Percentiles rank a stretch among this genome's conserved stretches.
Evolutionary conservation across 2,797 vertebrate species (phyloP).

Genomic region (Scolopax rusticola): DNA sequence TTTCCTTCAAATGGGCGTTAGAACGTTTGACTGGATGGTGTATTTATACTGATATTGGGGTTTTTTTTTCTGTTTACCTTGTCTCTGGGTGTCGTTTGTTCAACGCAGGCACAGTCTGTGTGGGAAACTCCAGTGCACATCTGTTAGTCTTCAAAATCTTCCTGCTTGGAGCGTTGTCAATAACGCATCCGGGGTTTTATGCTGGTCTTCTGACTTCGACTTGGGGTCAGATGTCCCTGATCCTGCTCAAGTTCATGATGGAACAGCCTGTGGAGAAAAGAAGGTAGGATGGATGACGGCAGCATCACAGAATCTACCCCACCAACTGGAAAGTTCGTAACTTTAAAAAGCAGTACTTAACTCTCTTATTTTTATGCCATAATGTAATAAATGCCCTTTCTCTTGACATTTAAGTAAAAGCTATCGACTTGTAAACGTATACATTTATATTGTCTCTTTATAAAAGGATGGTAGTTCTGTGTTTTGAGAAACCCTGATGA

Average conservation of each 20-base stretch:
- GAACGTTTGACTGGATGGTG: background rate
- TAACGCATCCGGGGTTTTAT: slow-evolving; percentile 32
- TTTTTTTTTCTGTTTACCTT: background rate
- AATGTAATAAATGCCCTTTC: background rate
- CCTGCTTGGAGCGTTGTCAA: slow-evolving; percentile 53
- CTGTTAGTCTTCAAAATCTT: slow-evolving; percentile 74
- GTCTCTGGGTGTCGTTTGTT: background rate
- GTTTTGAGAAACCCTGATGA: background rate
- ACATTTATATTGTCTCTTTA: background rate
- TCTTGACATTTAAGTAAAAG: background rate
- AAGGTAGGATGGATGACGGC: slow-evolving; percentile 78
- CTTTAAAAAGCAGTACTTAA: background rate
- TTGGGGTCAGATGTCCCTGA: slow-evolving; percentile 87
- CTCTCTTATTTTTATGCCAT: background rate
- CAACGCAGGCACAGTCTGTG: slow-evolving; percentile 84
- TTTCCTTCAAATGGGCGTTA: background rate
- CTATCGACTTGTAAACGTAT: background rate
- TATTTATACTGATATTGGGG: accelerated
- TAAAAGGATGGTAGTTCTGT: background rate
- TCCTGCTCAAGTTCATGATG: slow-evolving; percentile 87
- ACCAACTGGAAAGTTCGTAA: background rate
- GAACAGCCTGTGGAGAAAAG: slow-evolving; percentile 83
- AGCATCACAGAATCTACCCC: background rate
- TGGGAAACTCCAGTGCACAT: slow-evolving; percentile 90
- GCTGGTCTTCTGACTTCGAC: slow-evolving; percentile 86